phyloP scores from a whole-genome alignment of 2,113 vertebrate genomes.

The Pao palembangensis region DNA sequence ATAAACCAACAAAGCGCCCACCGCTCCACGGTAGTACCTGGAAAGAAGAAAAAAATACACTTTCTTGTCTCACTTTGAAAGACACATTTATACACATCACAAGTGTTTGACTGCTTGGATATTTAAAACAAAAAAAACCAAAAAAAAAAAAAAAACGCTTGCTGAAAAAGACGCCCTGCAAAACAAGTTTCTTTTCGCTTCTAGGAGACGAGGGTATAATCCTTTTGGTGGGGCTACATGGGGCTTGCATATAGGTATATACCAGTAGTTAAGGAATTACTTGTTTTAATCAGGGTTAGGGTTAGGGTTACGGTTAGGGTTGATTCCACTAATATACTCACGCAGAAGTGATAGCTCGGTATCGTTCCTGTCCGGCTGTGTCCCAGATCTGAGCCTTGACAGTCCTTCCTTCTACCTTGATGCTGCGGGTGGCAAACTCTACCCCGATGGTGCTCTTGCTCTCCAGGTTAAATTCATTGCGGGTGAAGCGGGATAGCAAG shows the following conservation, averaged over 20 bases:
- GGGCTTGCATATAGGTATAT: too few species aligned
- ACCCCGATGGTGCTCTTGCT: slow-evolving; percentile 88
- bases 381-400: slow-evolving; percentile 90
- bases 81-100: too few species aligned
- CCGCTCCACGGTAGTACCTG: slow-evolving; percentile 82
- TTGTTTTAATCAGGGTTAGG: too few species aligned
- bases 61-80: neutral
- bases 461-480: slow-evolving; percentile 86
- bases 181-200: neutral
- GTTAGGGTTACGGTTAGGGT: too few species aligned
- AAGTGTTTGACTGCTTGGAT: neutral
- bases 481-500: slow-evolving; percentile 84
- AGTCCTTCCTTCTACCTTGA: slow-evolving; percentile 82
- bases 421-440: slow-evolving; percentile 85
- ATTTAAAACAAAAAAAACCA: neutral
- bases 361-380: slow-evolving; percentile 84
- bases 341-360: slow-evolving; percentile 86
- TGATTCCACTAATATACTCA: slow-evolving; percentile 60
- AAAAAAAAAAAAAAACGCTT: neutral
- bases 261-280: too few species aligned
- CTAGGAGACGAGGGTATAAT: too few species aligned
- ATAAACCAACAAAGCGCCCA: slow-evolving; percentile 83
- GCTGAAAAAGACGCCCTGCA: neutral
- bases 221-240: too few species aligned
- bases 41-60: neutral